A percentile compares a stretch with the other conserved stretches of the same genome.
These are phyloP conservation scores for Spodoptera littoralis DNA, from an alignment of 2,888 invertebrate species.

Conservation along the genomic window DNA sequence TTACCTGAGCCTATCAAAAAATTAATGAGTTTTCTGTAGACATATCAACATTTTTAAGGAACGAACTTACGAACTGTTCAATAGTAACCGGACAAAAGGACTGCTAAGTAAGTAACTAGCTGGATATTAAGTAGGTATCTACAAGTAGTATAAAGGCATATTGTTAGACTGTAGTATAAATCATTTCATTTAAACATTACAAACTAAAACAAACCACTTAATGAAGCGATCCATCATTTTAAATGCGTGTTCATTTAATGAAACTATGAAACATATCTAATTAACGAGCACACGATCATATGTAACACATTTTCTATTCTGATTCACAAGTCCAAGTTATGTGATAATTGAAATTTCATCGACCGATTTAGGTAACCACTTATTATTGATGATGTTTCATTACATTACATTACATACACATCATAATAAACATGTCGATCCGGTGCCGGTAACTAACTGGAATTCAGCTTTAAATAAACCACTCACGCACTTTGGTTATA, in stretches of 20 bases:
- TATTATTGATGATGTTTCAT: slow-evolving; percentile 27
- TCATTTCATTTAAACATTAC: no score
- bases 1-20: no score
- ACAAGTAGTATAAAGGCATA: no score
- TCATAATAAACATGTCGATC: slow-evolving; percentile 22
- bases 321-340: slow-evolving; percentile 43
- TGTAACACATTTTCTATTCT: slow-evolving; percentile 51
- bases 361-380: slow-evolving; percentile 46
- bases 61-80: no score
- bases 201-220: neutral
- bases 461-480: slow-evolving; percentile 18
- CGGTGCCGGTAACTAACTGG: slow-evolving; percentile 20
- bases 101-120: no score
- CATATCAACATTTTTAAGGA: no score
- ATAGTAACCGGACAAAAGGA: no score
- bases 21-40: no score
- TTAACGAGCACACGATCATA: slow-evolving; percentile 31
- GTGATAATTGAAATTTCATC: slow-evolving; percentile 49
- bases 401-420: slow-evolving; percentile 4
- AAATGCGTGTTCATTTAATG: slow-evolving; percentile 9
- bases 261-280: slow-evolving; percentile 9
- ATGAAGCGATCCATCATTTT: slow-evolving; percentile 23
- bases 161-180: no score
- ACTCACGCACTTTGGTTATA: slow-evolving; percentile 28
- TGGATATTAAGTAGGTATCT: no score